These are phyloP conservation scores for Opisthocomus hoazin DNA, from an alignment of 2,113 vertebrate species.

Conservation along the genomic window DNA sequence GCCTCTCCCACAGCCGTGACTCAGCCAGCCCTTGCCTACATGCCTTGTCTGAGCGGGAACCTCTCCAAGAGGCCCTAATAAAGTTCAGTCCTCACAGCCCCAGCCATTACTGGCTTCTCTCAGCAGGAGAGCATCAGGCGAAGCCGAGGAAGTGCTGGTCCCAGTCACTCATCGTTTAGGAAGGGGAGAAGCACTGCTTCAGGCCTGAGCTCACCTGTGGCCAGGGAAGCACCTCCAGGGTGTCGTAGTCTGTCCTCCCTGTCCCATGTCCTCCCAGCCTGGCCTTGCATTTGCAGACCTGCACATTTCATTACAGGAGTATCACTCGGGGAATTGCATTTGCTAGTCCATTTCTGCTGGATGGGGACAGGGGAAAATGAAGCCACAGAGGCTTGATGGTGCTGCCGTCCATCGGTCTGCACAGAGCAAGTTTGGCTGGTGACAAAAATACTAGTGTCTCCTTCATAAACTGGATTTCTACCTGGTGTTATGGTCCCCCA, in stretches of 20 bases:
- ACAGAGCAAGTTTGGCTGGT: neutral
- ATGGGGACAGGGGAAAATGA: neutral
- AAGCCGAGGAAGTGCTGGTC: neutral
- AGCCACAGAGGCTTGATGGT: neutral
- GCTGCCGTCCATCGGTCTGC: neutral
- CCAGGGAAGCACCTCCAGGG: neutral
- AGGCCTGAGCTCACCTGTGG: neutral
- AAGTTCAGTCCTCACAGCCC: neutral
- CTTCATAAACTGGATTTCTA: neutral
- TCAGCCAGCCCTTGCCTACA: neutral
- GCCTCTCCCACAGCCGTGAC: neutral
- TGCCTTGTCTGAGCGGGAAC: neutral
- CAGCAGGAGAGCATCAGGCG: neutral
- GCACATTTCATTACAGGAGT: neutral
- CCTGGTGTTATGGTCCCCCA: fast-evolving
- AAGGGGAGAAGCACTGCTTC: neutral
- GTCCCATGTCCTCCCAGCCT: neutral
- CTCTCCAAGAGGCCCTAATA: neutral
- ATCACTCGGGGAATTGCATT: neutral
- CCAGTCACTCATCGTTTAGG: neutral
- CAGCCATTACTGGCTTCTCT: neutral
- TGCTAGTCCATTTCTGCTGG: neutral
- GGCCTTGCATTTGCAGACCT: neutral
- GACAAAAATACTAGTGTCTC: neutral
- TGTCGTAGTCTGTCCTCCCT: neutral